Evolutionary conservation across 2,797 vertebrate species (phyloP).

Genomic region (Smutsia temminckii): DNA sequence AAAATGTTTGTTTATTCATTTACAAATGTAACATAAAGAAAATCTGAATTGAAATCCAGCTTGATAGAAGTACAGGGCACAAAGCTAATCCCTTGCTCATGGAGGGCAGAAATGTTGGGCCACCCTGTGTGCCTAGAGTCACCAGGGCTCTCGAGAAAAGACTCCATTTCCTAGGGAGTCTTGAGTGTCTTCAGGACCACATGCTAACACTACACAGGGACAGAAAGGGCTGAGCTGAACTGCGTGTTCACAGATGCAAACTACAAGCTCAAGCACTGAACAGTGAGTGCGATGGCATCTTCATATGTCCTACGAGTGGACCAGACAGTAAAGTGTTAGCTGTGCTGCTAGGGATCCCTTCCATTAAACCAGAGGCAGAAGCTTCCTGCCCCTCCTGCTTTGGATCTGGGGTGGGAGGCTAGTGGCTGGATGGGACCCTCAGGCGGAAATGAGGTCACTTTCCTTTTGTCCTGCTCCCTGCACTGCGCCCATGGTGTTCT

Average conservation of each 20-base stretch:
- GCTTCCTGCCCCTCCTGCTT: neutral
- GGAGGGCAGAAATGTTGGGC: neutral
- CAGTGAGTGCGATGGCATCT: neutral
- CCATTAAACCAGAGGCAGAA: neutral
- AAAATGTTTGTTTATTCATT: conserved; percentile 76
- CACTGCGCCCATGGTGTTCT: neutral
- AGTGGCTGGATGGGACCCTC: neutral
- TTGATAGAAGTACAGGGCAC: conserved; percentile 4
- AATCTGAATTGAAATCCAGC: neutral
- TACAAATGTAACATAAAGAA: conserved; percentile 61
- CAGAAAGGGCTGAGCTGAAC: neutral
- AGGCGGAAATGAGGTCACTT: neutral
- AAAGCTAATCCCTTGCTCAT: neutral
- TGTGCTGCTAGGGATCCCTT: neutral
- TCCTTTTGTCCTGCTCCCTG: neutral
- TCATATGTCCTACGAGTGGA: neutral
- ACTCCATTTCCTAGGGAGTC: neutral
- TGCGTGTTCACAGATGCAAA: neutral
- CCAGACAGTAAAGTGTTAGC: neutral
- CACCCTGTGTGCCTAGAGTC: neutral
- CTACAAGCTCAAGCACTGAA: neutral
- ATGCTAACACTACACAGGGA: neutral
- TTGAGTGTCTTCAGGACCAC: neutral
- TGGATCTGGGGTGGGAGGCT: neutral
- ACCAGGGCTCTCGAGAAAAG: neutral